Evolutionary conservation across 1,140 invertebrate genomes (phyloP).

Genomic region (Euschistus heros): DNA sequence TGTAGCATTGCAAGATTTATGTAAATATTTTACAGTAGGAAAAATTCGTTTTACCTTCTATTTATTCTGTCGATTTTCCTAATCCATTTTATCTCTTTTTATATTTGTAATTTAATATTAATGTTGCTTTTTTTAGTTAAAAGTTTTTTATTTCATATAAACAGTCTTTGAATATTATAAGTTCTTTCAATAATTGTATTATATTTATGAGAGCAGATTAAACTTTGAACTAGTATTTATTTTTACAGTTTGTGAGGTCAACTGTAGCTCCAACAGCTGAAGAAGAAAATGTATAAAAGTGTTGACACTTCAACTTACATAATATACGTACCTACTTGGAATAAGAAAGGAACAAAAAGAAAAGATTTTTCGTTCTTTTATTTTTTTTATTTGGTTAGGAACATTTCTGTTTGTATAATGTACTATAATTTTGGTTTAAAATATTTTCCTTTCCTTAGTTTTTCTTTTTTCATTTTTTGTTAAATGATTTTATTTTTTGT

Average conservation of each 20-base stretch:
- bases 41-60: background rate
- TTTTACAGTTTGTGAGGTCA: slow-evolving; percentile 30
- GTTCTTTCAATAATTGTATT: background rate
- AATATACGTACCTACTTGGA: no score
- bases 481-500: no score
- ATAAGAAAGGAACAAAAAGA: no score
- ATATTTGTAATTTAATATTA: background rate
- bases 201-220: background rate
- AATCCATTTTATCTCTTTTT: background rate
- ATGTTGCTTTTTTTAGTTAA: background rate
- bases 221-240: slow-evolving; percentile 2
- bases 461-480: no score
- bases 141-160: background rate
- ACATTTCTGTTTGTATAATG: no score
- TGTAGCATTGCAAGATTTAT: no score
- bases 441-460: no score
- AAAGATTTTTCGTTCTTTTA: no score
- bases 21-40: background rate
- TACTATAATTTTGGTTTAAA: no score
- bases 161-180: background rate
- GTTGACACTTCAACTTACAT: background rate
- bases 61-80: background rate
- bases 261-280: slow-evolving; percentile 28
- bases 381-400: no score
- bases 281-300: slow-evolving; percentile 30